Base-by-base conservation (phyloP, 2,113 vertebrate species). In the Cottus gobio region DNA sequence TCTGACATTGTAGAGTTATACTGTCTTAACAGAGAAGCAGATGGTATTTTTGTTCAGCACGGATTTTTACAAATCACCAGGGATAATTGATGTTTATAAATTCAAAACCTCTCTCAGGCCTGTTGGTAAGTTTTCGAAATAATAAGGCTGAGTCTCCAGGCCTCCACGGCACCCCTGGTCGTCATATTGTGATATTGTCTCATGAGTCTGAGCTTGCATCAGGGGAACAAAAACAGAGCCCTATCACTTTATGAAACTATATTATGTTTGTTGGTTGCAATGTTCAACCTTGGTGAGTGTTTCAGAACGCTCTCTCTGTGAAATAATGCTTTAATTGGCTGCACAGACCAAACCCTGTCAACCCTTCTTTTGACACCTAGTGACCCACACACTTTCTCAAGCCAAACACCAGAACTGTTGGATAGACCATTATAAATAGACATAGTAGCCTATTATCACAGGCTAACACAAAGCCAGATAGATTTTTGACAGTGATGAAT, bases 61-160 rank as follows among this genome's bases (percentile, higher is more conserved):
- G 7, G 42, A 46, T 64, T 57, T 86, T 80, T 76, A 85, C 66
- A 37, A 75, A 75, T 64, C 24, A 0, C 57, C 22, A n/a, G 6
- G 26, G 31, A 75, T n/a, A n/a, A 24, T 62, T 6, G 0, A 52
- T 79, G 72, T 54, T 80, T 54, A 50, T 64, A 46, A 66, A 65
- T 71, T 71, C 36, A 16, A 79, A 37, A 22, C 13, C n/a, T n/a
- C 10, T 48, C 36, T 3, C 3, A 39, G 13, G 34, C 64, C 63
- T 69, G 50, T 71, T 84, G 64, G 77, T 71, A 54, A 66, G 46
- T 58, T 70, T 67, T 48, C 37, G 57, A 72, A 67, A 63, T 67
- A 70, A 74, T 73, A 37, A 11, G 72, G 22, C 30, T 42, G 52
- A 56, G 54, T 72, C 71, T 71, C 67, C 22, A 7, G 68, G 50